These are phyloP conservation scores for Halictus ligatus DNA, from an alignment of 2,888 invertebrate species.

Conservation along the genomic window DNA sequence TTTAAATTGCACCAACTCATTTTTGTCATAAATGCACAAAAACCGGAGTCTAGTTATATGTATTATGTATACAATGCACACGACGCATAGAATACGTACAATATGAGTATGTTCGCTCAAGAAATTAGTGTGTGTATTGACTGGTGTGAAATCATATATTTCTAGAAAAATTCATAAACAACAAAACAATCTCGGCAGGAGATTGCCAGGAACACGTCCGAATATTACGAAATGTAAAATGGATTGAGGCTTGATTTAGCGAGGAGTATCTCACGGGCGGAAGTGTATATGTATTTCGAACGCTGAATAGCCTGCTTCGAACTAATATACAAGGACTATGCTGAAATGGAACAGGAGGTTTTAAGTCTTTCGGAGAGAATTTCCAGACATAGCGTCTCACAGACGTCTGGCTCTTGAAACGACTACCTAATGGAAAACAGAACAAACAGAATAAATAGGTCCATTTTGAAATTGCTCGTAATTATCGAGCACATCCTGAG, in stretches of 20 bases:
- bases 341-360: constrained; percentile 12
- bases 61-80: background rate
- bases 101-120: background rate
- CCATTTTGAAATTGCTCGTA: background rate
- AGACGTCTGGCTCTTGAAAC: constrained; percentile 1
- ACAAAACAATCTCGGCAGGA: too few species aligned
- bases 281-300: constrained; percentile 11
- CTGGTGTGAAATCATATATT: background rate
- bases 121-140: background rate
- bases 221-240: background rate
- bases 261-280: constrained; percentile 2
- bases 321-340: constrained; percentile 12
- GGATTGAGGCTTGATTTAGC: background rate
- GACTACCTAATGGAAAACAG: background rate
- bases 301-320: constrained; percentile 4
- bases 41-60: too few species aligned
- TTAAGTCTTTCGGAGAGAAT: constrained; percentile 1
- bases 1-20: too few species aligned
- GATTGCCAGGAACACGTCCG: background rate
- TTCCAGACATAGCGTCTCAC: constrained; percentile 14
- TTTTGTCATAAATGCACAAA: background rate
- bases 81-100: background rate
- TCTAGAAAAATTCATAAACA: background rate
- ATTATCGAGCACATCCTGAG: background rate
- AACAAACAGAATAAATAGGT: constrained; percentile 6